These are phyloP conservation scores for Meiosimyza decipiens DNA, from an alignment of 2,888 invertebrate genomes.

Conservation along the genomic window DNA sequence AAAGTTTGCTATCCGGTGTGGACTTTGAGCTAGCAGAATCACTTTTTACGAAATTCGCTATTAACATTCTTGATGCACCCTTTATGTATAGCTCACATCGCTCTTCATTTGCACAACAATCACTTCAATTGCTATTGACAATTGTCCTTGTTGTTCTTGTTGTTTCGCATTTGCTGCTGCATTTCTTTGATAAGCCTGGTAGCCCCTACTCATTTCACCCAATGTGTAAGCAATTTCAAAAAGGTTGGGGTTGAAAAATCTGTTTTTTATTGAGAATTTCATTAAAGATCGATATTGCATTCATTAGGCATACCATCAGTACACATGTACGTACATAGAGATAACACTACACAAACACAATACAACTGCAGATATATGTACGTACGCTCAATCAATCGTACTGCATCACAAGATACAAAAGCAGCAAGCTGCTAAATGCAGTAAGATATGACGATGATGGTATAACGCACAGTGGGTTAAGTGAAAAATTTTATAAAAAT, in stretches of 20 bases:
- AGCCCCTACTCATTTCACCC: background rate
- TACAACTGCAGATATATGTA: background rate
- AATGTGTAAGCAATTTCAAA: background rate
- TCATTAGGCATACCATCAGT: constrained; percentile 21
- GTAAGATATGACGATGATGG: too few species aligned
- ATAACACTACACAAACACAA: background rate
- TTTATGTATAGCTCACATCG: background rate
- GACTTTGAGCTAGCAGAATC: too few species aligned
- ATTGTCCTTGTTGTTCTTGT: constrained; percentile 8
- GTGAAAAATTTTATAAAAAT: too few species aligned
- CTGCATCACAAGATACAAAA: background rate
- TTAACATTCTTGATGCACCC: background rate
- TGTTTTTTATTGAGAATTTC: constrained; percentile 23
- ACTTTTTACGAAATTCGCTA: too few species aligned
- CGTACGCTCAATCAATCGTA: background rate
- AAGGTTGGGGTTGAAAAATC: background rate
- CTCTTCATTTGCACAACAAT: constrained; percentile 20
- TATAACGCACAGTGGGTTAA: too few species aligned
- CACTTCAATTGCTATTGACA: constrained; percentile 17
- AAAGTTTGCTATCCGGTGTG: too few species aligned
- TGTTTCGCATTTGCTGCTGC: constrained; percentile 6
- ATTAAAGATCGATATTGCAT: constrained; percentile 33
- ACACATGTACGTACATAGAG: background rate
- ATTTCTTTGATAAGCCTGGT: background rate
- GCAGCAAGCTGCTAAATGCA: background rate